Evolutionary conservation across 2,113 vertebrate genomes (phyloP).

Genomic region (Neolamprologus fasciatus): DNA sequence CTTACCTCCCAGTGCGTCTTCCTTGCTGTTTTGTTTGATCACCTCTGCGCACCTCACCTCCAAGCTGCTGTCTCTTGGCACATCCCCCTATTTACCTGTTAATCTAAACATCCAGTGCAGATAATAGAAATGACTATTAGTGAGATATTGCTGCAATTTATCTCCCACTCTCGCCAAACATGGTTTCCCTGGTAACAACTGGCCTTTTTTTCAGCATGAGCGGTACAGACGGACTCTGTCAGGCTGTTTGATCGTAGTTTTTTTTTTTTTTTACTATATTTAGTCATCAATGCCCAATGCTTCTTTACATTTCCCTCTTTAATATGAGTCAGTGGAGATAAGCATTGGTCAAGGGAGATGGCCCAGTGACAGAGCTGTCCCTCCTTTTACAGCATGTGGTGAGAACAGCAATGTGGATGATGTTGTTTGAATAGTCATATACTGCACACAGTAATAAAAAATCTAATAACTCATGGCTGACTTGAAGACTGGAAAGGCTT

Average conservation of each 20-base stretch:
- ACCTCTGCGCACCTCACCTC: background rate
- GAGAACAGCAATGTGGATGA: background rate
- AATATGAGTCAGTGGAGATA: background rate
- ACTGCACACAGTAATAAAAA: background rate
- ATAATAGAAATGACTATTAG: constrained; percentile 64
- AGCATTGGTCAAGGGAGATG: background rate
- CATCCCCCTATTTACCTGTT: constrained; percentile 56
- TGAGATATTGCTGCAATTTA: constrained; percentile 35
- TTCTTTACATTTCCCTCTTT: background rate
- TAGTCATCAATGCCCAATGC: background rate
- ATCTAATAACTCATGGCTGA: background rate
- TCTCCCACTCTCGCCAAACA: constrained; percentile 28
- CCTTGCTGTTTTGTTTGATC: constrained; percentile 24
- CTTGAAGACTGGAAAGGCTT: background rate
- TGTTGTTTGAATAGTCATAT: constrained; percentile 15
- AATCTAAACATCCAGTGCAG: constrained; percentile 42
- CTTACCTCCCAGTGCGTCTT: background rate
- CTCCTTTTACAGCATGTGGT: background rate
- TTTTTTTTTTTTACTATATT: constrained; percentile 17
- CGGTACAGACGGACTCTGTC: background rate
- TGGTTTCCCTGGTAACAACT: constrained; percentile 38
- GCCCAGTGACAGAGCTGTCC: background rate
- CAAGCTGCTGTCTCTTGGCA: background rate
- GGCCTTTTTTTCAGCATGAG: background rate
- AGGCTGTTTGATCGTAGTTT: background rate